Evolutionary conservation across 2,113 vertebrate species (phyloP), one percentile per base, ranked within the genome.

Genomic region (Vanacampus margaritifer): DNA sequence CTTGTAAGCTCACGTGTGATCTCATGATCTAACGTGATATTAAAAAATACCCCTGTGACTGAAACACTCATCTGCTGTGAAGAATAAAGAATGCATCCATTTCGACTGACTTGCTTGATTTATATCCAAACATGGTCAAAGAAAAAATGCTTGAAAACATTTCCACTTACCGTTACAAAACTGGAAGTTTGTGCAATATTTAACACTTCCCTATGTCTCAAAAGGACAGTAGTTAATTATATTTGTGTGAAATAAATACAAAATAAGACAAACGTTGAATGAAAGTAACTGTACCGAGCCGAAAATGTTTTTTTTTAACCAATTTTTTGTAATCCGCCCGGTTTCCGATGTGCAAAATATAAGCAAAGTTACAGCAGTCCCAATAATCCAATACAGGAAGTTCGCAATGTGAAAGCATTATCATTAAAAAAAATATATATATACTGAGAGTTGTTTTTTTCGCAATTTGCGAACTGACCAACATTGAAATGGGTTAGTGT

Each of bases 61-160:
- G 78, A 85, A 85, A 76, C 81, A 65, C 69, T 84, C 54, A 71
- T 79, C 84, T 87, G 82, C 81, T 82, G 81, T 88, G 75, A 87
- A 82, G 74, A 92, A 90, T 91, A 91, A 89, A 91, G 73, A 86
- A 83, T 19, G 26, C 26, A 17, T 57, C 87, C 43, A 4, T n/a
- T 50, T 50, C n/a, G 21, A 51, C 21, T 37, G 6, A 37, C 51
- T 51, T 65, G 14, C 32, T 65, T 50, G 43, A 32, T 35, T 48
- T 64, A 10, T 3, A 46, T 11, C 12, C 61, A 62, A 64, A 12
- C 5, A 69, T 57, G 39, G 14, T 23, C 4, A 23, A 39, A 37
- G 11, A 13, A 41, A 39, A 41, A 41, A 41, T 12, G 11, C 39
- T 41, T 41, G 39, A 41, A 41, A 41, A 41, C 13, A 41, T 78